phyloP scores from a whole-genome alignment of 2,113 vertebrate species.

The Tringa solitaria region DNA sequence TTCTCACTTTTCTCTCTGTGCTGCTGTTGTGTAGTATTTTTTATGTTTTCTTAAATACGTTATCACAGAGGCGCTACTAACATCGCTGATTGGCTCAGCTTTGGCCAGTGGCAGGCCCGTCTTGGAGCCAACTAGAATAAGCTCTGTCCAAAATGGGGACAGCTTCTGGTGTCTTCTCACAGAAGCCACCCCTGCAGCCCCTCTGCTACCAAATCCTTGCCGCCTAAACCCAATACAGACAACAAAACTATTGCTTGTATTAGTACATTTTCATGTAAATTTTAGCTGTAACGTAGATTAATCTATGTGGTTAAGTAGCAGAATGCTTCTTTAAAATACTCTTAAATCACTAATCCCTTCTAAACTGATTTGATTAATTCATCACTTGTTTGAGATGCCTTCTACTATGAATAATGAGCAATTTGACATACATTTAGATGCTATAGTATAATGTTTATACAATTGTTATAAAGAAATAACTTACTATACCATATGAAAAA shows the following conservation, averaged over 20 bases:
- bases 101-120: fast-evolving
- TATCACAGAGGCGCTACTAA: background rate
- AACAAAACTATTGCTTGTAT: background rate
- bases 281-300: background rate
- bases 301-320: background rate
- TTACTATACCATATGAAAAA: background rate
- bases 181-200: background rate
- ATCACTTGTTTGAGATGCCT: background rate
- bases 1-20: background rate
- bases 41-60: background rate
- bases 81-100: fast-evolving
- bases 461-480: background rate
- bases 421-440: background rate
- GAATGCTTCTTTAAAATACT: conserved; percentile 8
- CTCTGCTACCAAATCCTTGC: background rate
- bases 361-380: background rate
- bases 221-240: background rate
- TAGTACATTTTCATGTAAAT: background rate
- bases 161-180: background rate
- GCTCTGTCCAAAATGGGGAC: fast-evolving
- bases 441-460: background rate
- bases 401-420: background rate
- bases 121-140: background rate
- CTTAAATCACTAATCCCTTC: background rate
- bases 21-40: background rate